Conservation (phyloP, 2,797 vertebrate species). For the Poliocrania exsul region DNA sequence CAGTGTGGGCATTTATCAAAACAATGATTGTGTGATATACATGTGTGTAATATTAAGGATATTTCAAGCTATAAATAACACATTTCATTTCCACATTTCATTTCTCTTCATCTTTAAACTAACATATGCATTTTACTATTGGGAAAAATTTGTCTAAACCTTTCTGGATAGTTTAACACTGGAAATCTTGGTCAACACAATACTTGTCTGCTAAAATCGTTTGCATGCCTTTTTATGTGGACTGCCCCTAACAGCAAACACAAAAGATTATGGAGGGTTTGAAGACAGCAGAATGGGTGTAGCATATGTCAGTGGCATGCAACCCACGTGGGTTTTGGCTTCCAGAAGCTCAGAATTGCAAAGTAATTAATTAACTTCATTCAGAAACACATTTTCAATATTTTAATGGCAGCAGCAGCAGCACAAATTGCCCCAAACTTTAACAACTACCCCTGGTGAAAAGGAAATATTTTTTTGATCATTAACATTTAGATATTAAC, state of each 20-base stretch:
- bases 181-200: constrained; percentile 37
- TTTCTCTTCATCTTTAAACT: constrained; percentile 49
- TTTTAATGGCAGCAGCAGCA: background rate
- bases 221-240: constrained; percentile 33
- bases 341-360: background rate
- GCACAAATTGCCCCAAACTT: background rate
- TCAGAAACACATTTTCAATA: background rate
- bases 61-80: constrained; percentile 53
- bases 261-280: background rate
- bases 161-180: constrained; percentile 55
- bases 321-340: background rate
- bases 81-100: constrained; percentile 38
- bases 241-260: background rate
- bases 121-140: constrained; percentile 18
- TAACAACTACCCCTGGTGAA: background rate
- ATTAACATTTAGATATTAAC: background rate
- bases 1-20: constrained; percentile 52
- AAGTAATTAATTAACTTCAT: background rate
- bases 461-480: background rate
- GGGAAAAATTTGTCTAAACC: constrained; percentile 37
- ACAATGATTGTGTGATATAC: constrained; percentile 33
- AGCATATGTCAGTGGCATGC: background rate
- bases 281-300: background rate
- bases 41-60: constrained; percentile 9
- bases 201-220: constrained; percentile 26